Evolutionary conservation across 2,888 invertebrate genomes (phyloP).

Genomic region (Parnassius smintheus): DNA sequence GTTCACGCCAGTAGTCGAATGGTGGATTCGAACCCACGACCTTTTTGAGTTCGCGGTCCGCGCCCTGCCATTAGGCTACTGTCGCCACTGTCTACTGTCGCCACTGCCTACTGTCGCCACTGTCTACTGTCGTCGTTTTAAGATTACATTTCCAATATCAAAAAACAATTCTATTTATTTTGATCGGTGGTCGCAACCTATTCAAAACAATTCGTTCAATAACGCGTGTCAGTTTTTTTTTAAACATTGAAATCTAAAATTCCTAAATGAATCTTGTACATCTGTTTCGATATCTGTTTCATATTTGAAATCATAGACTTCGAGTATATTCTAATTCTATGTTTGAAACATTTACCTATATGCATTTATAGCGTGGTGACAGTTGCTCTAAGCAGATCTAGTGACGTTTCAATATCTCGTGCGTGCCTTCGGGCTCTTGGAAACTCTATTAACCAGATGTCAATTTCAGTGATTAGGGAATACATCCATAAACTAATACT

Average conservation of each 20-base stretch:
- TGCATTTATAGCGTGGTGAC: background rate
- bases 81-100: too few relatives aligned
- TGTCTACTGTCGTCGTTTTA: background rate
- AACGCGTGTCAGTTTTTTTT: too few relatives aligned
- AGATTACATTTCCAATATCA: constrained; percentile 6
- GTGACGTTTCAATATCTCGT: constrained; percentile 3
- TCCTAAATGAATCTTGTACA: too few relatives aligned
- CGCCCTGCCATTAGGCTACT: too few relatives aligned
- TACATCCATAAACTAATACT: background rate
- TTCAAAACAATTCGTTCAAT: background rate
- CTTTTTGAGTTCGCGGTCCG: too few relatives aligned
- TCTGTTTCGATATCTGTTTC: too few relatives aligned
- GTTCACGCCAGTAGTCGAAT: too few relatives aligned
- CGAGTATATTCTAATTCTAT: too few relatives aligned
- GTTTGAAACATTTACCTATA: background rate
- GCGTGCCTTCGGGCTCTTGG: background rate
- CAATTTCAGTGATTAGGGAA: constrained; percentile 8
- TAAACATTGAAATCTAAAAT: too few relatives aligned
- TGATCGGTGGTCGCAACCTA: background rate
- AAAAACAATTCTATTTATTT: constrained; percentile 4
- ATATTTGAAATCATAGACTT: too few relatives aligned
- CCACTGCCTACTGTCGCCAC: too few relatives aligned
- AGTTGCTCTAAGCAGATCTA: background rate
- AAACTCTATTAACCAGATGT: constrained; percentile 18
- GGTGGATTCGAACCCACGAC: too few relatives aligned